Evolutionary conservation across 2,888 invertebrate species (phyloP).

Genomic region (Ceramica pisi): DNA sequence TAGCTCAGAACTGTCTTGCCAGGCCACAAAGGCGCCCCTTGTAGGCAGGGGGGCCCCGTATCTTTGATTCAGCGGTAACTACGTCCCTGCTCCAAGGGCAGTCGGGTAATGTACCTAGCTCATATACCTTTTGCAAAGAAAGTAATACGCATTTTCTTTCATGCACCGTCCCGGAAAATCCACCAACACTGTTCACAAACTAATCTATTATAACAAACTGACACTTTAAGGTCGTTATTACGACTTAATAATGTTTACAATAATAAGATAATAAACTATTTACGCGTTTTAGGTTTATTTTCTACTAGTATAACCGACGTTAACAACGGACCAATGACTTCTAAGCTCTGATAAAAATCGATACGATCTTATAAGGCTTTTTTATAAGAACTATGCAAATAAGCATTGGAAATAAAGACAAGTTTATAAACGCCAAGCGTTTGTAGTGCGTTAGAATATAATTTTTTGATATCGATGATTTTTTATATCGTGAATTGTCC

Average conservation of each 20-base stretch:
- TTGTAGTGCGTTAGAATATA: neutral
- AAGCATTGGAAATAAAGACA: conserved; percentile 19
- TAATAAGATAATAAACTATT: conserved; percentile 58
- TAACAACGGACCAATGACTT: conserved; percentile 29
- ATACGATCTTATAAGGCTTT: conserved; percentile 34
- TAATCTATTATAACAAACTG: conserved; percentile 42
- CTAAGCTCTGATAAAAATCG: conserved; percentile 46
- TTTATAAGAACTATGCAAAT: conserved; percentile 51
- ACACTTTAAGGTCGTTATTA: conserved; percentile 37
- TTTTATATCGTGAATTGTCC: neutral
- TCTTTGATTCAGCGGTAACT: too few species aligned
- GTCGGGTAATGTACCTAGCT: neutral
- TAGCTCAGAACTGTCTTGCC: too few species aligned
- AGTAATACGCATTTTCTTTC: neutral
- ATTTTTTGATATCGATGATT: neutral
- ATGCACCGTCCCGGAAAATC: conserved; percentile 7
- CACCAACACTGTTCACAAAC: conserved; percentile 1
- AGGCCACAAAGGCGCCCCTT: too few species aligned
- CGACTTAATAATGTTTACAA: conserved; percentile 56
- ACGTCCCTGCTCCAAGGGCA: too few species aligned
- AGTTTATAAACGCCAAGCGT: conserved; percentile 16
- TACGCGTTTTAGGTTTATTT: conserved; percentile 15
- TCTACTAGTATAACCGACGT: conserved; percentile 23
- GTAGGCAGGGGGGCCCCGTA: too few species aligned
- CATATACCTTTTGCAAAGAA: neutral